These are phyloP conservation scores for mouse (Mus musculus) DNA, from an alignment of 2,113 vertebrate genomes.

Conservation along the genomic window DNA sequence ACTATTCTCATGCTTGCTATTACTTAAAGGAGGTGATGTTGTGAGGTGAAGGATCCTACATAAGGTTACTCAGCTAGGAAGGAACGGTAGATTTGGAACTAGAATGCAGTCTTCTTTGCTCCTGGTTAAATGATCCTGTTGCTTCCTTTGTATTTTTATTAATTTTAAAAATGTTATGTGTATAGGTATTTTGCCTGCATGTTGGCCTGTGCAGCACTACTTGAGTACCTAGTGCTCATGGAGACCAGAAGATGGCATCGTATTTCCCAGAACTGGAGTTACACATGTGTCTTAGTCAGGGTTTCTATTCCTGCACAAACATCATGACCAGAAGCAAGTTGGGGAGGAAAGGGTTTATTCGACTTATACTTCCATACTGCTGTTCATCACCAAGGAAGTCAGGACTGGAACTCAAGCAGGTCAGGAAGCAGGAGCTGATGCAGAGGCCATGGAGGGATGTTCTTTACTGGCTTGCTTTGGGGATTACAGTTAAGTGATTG, in stretches of 20 bases:
- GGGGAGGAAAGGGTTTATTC: too few relatives aligned
- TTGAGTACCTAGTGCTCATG: not conserved
- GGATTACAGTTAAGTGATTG: too few relatives aligned
- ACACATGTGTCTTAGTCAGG: too few relatives aligned
- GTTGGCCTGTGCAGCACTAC: not conserved
- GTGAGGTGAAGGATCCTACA: not conserved
- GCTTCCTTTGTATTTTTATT: not conserved
- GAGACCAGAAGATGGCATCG: not conserved
- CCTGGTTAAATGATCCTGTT: not conserved
- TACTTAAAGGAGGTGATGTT: not conserved
- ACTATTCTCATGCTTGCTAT: not conserved
- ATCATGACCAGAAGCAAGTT: too few relatives aligned
- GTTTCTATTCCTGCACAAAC: too few relatives aligned
- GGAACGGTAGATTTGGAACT: not conserved
- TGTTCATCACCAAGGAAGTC: too few relatives aligned
- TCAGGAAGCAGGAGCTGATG: too few relatives aligned
- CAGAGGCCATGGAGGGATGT: too few relatives aligned
- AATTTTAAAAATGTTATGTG: not conserved
- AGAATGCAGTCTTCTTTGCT: conserved; percentile 6
- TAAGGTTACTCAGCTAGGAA: not conserved
- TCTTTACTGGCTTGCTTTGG: too few relatives aligned
- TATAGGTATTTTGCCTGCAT: not conserved
- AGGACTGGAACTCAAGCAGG: too few relatives aligned
- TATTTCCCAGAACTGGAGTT: not conserved
- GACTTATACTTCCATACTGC: too few relatives aligned